A percentile compares a stretch with the other conserved stretches of the same genome.
phyloP scores from a whole-genome alignment of 2,113 vertebrate species.

The Grantiella picta region DNA sequence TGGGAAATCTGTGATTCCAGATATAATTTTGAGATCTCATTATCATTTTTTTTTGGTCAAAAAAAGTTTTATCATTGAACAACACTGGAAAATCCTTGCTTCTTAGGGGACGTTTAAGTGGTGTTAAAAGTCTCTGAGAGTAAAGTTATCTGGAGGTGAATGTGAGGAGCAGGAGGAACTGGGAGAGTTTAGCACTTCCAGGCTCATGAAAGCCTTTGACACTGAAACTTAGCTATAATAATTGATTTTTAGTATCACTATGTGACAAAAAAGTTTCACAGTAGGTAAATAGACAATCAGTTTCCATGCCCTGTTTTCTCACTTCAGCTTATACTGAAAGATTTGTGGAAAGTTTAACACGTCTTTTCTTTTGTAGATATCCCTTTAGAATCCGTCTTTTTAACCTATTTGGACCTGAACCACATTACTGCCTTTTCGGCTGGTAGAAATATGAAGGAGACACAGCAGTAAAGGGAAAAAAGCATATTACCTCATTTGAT shows the following conservation, averaged over 20 bases:
- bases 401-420: not conserved
- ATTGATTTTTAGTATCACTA: not conserved
- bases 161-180: not conserved
- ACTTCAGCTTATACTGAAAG: not conserved
- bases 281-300: not conserved
- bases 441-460: too few species aligned
- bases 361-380: not conserved
- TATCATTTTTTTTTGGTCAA: not conserved
- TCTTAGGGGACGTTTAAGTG: not conserved
- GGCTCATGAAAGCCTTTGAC: not conserved
- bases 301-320: not conserved
- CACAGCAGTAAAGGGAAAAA: too few species aligned
- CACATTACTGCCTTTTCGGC: too few species aligned
- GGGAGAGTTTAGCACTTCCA: not conserved
- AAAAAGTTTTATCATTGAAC: not conserved
- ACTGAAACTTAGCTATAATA: not conserved
- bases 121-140: not conserved
- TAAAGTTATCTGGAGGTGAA: not conserved
- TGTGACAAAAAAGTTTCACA: not conserved
- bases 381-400: not conserved
- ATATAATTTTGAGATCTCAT: rapidly evolving
- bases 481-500: too few species aligned
- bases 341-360: not conserved
- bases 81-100: not conserved
- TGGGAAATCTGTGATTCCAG: not conserved